Evolutionary conservation across 2,113 vertebrate species (phyloP).

Genomic region (Rissa tridactyla): DNA sequence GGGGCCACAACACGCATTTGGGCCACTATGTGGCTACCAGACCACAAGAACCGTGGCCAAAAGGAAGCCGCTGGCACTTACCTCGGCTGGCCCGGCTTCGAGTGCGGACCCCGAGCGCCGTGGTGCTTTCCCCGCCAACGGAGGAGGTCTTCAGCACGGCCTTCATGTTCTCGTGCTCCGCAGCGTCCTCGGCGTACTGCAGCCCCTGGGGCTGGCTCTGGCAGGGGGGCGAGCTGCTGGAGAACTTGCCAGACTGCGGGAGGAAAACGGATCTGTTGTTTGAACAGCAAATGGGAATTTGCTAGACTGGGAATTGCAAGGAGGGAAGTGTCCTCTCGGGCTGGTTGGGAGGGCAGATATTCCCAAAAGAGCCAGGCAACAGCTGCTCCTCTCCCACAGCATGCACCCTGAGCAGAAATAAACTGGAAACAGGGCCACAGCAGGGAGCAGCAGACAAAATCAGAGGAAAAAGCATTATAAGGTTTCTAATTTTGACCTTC

Average conservation of each 20-base stretch:
- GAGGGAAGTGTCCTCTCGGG: not conserved
- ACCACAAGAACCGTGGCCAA: rapidly evolving
- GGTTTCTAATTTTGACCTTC: not conserved
- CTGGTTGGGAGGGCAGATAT: not conserved
- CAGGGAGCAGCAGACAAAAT: not conserved
- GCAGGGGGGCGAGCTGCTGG: slow-evolving; percentile 66
- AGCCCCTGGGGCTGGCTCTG: slow-evolving; percentile 81
- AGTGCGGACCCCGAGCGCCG: slow-evolving; percentile 80
- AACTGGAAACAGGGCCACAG: not conserved
- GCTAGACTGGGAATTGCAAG: rapidly evolving
- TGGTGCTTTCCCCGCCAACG: slow-evolving; percentile 63
- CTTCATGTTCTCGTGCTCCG: slow-evolving; percentile 96
- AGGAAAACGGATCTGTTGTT: not conserved
- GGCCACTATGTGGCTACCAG: rapidly evolving
- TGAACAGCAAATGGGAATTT: not conserved
- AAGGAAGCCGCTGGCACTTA: slow-evolving; percentile 20
- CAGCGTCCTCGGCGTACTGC: slow-evolving; percentile 83
- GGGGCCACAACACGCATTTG: rapidly evolving
- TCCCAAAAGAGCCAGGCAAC: not conserved
- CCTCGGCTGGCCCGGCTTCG: slow-evolving; percentile 84
- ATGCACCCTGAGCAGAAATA: not conserved
- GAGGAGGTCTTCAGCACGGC: slow-evolving; percentile 86
- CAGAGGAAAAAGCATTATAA: not conserved
- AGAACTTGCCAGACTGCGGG: slow-evolving; percentile 89
- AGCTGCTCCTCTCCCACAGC: not conserved